These are phyloP conservation scores for Epizoanthus ramosus DNA, from an alignment of 92 coral and sea anemone genomes.

Conservation along the genomic window DNA sequence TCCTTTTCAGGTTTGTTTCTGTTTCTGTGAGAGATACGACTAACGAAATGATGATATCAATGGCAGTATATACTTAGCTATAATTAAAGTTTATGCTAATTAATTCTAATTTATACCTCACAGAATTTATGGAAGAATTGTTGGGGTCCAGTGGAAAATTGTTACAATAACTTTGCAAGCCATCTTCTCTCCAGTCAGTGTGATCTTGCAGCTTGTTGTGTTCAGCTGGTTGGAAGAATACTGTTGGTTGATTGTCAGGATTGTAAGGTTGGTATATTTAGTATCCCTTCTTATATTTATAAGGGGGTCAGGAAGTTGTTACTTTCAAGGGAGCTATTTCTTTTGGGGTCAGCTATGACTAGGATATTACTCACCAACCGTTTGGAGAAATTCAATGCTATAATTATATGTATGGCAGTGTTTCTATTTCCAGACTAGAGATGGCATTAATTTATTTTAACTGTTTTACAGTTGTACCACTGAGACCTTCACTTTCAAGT, in stretches of 20 bases:
- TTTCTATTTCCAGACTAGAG: no score
- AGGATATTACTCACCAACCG: no score
- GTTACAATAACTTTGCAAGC: background rate
- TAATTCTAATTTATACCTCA: background rate
- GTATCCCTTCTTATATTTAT: background rate
- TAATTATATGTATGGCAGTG: no score
- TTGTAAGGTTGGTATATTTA: background rate
- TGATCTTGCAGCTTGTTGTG: background rate
- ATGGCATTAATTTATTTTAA: no score
- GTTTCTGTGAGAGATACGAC: background rate
- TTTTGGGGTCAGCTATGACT: no score
- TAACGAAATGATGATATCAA: no score
- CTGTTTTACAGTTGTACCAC: no score
- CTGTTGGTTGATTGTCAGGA: slow-evolving; percentile 10
- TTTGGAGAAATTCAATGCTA: no score
- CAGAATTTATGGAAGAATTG: background rate
- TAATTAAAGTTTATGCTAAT: background rate
- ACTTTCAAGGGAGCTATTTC: no score
- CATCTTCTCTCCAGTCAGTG: background rate
- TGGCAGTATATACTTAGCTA: no score
- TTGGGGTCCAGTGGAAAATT: slow-evolving; percentile 10
- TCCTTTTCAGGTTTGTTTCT: background rate
- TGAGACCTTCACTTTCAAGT: no score
- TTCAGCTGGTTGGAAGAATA: slow-evolving; percentile 3
- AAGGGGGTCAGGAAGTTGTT: background rate